Evolutionary conservation across 2,888 invertebrate species (phyloP), one percentile per base, ranked within the genome.

Genomic region (Agrotis clavis): DNA sequence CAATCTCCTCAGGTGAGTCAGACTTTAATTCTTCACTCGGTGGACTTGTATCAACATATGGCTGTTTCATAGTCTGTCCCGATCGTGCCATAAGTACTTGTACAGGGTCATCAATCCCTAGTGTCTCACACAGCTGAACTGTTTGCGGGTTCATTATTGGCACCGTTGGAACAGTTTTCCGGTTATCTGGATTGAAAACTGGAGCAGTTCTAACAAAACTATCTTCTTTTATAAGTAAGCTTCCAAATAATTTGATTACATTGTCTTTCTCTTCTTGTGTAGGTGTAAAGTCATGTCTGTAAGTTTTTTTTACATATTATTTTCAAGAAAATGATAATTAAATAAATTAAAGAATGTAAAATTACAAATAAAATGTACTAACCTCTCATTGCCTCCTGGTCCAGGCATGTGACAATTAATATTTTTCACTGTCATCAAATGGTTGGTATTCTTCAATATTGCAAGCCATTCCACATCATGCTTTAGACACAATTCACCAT

Each of bases 401-500:
- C 98, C 98, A 1, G 99, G 99, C 97, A 99, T 97, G 90, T 98
- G 99, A 85, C 97, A 97, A 60, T 96, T 96, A 14, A 96, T 91
- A 87, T 96, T 97, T 88, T 97, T 98, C 0, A 98, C 97, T 89
- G 97, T 98, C 57, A 98, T 93, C 61, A 99, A 96, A 94, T 99
- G 98, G 96, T 99, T 99, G 1, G 99, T 99, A 80, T 97, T 97
- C 89, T 97, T 97, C 60, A 99, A 96, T 89, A 99, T 97, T 14
- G 98, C 97, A 76, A 99, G 94, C 99, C 99, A 99, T 92, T 99
- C 99, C n/a, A 98, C 96, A 95, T 99, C 99, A 92, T 99, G 98
- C 81, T 97, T 96, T 35, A 98, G 92, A 63, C 96, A 93, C 73
- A 96, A 94, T 74, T 96, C 96, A 64, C 96, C 94, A 83, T 96